Evolutionary conservation across 2,113 vertebrate genomes (phyloP), one percentile per base, ranked within the genome.

Genomic region (Pedionomus torquatus): DNA sequence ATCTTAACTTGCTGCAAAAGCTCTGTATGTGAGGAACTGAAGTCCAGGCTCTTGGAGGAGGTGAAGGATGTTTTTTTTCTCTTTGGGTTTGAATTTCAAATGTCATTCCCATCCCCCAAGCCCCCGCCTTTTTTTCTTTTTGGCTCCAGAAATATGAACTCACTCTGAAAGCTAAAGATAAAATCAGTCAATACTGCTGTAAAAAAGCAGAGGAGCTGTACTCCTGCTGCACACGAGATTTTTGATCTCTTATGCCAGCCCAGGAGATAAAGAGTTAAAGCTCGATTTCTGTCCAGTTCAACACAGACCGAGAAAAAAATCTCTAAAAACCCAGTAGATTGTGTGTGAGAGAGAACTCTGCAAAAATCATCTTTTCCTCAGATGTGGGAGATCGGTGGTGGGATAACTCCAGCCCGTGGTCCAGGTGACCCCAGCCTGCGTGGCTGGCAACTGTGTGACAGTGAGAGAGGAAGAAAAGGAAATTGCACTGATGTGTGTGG

Each of bases 251-350:
- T 79, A 19, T 70, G 57, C 75, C 39, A 72, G 75, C 33, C 63
- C 49, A 71, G 72, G 72, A 87, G 13, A 28, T 33, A 17, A 54
- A 77, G 43, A 79, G 30, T 79, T 85, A 64, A 83, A 90, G 41
- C 20, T 33, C 33, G 26, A 43, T 60, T 82, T 91, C 72, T 72
- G 35, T 48, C 48, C 33, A 25, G 33, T n/a, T 71, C 33, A 74
- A 61, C 23, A 64, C 20, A 57, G 41, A 92, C 60, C 11, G 48
- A 72, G 49, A 72, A 31, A 10, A 61, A 17, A 11, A 17, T 24
- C 14, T 24, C 30, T 7, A 39, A 37, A 37, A 60, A 68, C 0
- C 3, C 25, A 20, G 23, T 4, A 61, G 39, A 69, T 49, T 1
- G 1, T n/a, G 25, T 10, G 46, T 35, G 83, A 66, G 72, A 74